phyloP scores from a whole-genome alignment of 2,888 invertebrate genomes.

The Drosophila villosipedis region DNA sequence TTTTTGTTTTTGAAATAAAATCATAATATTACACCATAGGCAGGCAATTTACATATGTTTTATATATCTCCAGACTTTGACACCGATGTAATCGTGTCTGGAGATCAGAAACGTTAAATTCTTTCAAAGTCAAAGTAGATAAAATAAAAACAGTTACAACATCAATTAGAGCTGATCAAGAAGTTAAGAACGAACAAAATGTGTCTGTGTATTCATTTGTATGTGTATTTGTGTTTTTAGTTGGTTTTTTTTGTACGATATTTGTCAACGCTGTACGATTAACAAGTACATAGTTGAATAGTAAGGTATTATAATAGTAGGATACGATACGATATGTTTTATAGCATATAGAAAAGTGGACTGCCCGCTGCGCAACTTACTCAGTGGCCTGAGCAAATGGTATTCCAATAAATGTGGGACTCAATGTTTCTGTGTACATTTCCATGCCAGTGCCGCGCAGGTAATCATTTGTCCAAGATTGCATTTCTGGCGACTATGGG shows the following conservation, averaged over 20 bases:
- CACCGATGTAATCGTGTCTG: constrained; percentile 47
- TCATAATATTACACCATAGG: constrained; percentile 53
- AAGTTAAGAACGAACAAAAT: constrained; percentile 47
- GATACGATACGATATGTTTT: constrained; percentile 66
- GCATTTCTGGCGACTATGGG: constrained; percentile 95
- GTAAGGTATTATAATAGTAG: constrained; percentile 60
- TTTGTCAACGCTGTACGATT: constrained; percentile 75
- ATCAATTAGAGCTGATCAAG: constrained; percentile 69
- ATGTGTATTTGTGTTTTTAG: constrained; percentile 21
- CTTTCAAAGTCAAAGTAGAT: constrained; percentile 44
- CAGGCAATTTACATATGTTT: constrained; percentile 71
- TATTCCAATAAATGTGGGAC: constrained; percentile 99
- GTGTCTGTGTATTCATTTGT: constrained; percentile 27
- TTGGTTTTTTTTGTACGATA: constrained; percentile 47
- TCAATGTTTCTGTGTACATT: constrained; percentile 99
- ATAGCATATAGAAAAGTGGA: constrained; percentile 70
- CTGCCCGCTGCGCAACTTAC: constrained; percentile 90
- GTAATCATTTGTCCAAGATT: constrained; percentile 99
- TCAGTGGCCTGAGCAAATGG: constrained; percentile 99
- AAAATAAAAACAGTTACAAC: constrained; percentile 61
- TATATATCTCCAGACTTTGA: constrained; percentile 40
- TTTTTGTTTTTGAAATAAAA: constrained; percentile 19
- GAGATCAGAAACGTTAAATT: constrained; percentile 26
- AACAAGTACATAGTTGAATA: constrained; percentile 76
- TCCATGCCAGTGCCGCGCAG: constrained; percentile 99